Base-by-base conservation (phyloP, 2,888 invertebrate genomes). In the Hirtodrosophila trivittata region DNA sequence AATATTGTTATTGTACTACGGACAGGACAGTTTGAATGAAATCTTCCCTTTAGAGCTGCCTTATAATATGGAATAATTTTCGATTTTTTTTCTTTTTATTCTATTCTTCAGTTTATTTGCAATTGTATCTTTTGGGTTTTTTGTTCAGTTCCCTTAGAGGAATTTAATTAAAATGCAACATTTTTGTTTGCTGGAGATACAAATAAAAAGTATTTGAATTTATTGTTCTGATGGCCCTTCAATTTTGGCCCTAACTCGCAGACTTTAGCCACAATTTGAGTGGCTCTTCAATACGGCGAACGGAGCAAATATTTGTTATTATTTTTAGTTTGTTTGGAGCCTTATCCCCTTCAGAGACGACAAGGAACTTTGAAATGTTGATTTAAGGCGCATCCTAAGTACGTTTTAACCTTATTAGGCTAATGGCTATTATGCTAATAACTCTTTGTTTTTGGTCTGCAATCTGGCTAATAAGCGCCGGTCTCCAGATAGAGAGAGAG, bases 131-230 rank as follows among this genome's bases (percentile, higher is more conserved):
- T 45, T 45, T 37, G 46, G 38, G 25, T 28, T 42, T 21, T 32
- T 16, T 60, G 25, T 16, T 3, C 1, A 18, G 21, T 25, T 42
- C 38, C 68, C 62, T 54, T 72, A 66, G 41, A 66, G 45, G 50
- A 56, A 72, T 72, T 70, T 72, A 70, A 70, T 70, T 72, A 70
- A 72, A 72, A 66, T 66, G 70, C 60, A 72, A 56, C 54, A 55
- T 60, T 59, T 59, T 37, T 35, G 32, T 41, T 16, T 42, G 42
- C n/a, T 3, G 28, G 38, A 12, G 10, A 42, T 37, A 33, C 32
- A 35, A 54, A 21, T 10, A 47, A 59, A 25, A 37, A 41, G n/a
- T 41, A 47, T 33, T 38, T 64, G 45, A 46, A 51, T 55, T 51
- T 46, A 28, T 41, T 67, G 16, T 51, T 16, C 39, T 25, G 37